Conservation (phyloP, 2,888 invertebrate genomes). For the Caenorhabditis doughertyi region DNA sequence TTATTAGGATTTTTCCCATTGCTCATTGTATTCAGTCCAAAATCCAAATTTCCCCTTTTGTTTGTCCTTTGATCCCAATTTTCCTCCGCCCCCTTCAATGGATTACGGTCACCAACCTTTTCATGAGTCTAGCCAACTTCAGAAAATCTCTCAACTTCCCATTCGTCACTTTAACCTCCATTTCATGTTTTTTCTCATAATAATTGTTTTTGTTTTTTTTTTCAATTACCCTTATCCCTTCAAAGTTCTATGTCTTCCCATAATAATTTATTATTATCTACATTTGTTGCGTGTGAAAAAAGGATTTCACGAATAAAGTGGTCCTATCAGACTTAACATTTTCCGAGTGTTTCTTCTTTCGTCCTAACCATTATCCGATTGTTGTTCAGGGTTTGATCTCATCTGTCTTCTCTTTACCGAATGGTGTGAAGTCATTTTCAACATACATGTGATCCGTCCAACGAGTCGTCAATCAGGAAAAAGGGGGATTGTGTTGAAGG, state of each 20-base stretch:
- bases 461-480: background rate
- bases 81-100: slow-evolving; percentile 23
- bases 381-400: slow-evolving; percentile 45
- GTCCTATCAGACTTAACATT: slow-evolving; percentile 26
- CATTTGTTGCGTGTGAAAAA: slow-evolving; percentile 51
- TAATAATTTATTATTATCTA: slow-evolving; percentile 60
- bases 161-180: background rate
- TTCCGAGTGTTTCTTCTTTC: slow-evolving; percentile 33
- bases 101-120: slow-evolving; percentile 55
- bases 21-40: slow-evolving; percentile 61
- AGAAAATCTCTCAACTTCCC: slow-evolving; percentile 25
- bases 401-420: slow-evolving; percentile 48
- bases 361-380: slow-evolving; percentile 14
- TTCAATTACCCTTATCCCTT: slow-evolving; percentile 23
- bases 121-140: slow-evolving; percentile 56
- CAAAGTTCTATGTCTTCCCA: slow-evolving; percentile 33
- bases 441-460: slow-evolving; percentile 26
- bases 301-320: slow-evolving; percentile 54
- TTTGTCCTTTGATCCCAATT: slow-evolving; percentile 39
- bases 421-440: slow-evolving; percentile 54
- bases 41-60: slow-evolving; percentile 32
- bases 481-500: background rate
- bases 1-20: slow-evolving; percentile 45
- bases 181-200: slow-evolving; percentile 9
- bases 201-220: slow-evolving; percentile 39